phyloP scores from a whole-genome alignment of 2,888 invertebrate genomes.

The Philonicus albiceps region DNA sequence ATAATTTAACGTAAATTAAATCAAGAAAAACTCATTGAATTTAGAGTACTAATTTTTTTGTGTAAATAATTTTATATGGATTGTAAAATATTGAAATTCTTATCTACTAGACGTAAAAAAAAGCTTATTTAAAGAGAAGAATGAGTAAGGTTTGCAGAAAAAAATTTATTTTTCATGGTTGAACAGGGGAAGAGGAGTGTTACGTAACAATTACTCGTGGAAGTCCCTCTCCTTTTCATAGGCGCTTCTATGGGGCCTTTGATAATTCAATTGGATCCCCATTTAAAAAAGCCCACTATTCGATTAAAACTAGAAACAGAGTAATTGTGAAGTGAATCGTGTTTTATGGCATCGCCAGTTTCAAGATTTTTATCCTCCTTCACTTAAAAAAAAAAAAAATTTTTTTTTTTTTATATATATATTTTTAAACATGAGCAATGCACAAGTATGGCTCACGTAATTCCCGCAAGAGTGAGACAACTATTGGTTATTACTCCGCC shows the following conservation, averaged over 20 bases:
- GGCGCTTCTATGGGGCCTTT: neutral
- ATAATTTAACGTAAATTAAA: neutral
- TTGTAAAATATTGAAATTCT: no score
- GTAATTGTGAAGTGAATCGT: neutral
- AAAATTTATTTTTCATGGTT: neutral
- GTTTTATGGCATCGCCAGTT: slow-evolving; percentile 12
- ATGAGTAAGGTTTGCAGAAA: neutral
- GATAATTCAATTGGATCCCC: neutral
- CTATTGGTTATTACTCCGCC: neutral
- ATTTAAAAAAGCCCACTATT: neutral
- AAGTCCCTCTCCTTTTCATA: neutral
- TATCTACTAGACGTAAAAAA: neutral
- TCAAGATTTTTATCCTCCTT: slow-evolving; percentile 22
- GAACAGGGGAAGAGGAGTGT: neutral
- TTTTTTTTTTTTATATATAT: no score
- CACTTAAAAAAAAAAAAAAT: no score
- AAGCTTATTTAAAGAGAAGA: neutral
- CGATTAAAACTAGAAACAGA: slow-evolving; percentile 3
- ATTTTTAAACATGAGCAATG: slow-evolving; percentile 24
- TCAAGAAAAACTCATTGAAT: neutral
- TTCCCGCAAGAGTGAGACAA: neutral
- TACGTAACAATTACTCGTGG: neutral
- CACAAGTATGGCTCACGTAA: neutral
- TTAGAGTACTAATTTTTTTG: neutral
- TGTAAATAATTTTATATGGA: neutral